Evolutionary conservation across 2,113 vertebrate species (phyloP), one percentile per base, ranked within the genome.

Genomic region (Lycaon pictus): DNA sequence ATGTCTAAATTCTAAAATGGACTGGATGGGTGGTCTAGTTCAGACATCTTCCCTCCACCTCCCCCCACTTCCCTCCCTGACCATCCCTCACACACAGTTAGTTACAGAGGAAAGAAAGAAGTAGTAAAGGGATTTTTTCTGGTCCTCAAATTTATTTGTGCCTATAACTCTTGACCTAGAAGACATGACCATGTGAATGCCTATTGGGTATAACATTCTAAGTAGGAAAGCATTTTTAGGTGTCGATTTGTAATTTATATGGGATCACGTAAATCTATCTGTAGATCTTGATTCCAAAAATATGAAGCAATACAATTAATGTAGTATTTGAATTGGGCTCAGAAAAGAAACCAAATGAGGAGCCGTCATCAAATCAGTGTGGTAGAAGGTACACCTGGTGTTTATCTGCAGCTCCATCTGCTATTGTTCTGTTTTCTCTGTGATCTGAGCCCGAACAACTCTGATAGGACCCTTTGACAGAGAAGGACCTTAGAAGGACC

Each of bases 1-100:
- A 92, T 90, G 76, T 93, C 90, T 67, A 96, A 84, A 82, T 92
- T 95, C 88, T 84, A 16, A 97, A 97, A 48, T 43, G 23, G 25
- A 62, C 29, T 53, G 84, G 23, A 29, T 63, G 72, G 93, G 72
- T 93, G 79, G 82, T 90, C 85, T 93, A 1, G 88, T 95, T 79
- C 81, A 92, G 56, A 88, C 69, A 60, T 72, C 35, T 65, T 62
- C 35, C 48, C 35, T 51, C 11, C 19, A 3, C 2, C 3, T 11
- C 3, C 11, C 13, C 29, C 5, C 25, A 43, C 43, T 43, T 43
- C 3, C 11, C 8, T 12, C 7, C 17, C 37, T 43, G 43, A 43
- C 43, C 72, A 0, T 37, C 56, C 37, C n/a, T 79, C 88, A 87
- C 6, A n/a, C 56, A 92, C 55, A 81, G 92, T 60, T 51, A 76